Base-by-base conservation (phyloP, 35 echinoderm and acorn worm genomes). In the Chiridota heheva region DNA sequence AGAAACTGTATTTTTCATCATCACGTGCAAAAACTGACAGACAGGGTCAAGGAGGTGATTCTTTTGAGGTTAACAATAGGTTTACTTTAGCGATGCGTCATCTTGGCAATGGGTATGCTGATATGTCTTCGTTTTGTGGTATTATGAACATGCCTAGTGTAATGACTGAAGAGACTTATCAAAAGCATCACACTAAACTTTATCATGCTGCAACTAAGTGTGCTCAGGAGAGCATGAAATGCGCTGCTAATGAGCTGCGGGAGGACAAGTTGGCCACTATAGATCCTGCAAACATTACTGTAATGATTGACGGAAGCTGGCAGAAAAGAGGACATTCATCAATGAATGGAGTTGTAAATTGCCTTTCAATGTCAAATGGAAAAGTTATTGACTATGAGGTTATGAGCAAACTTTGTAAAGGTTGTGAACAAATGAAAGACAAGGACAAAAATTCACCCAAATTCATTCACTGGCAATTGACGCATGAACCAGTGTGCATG, bases 281-380 rank as follows among this genome's bases (percentile, higher is more conserved):
- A 3, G 27, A 33, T 4, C 20, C 2, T 64, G 65, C n/a, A 26
- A 18, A 35, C 40, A 18, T 17, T n/a, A n/a, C 3, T 4, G 36
- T n/a, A 4, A 18, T 37, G 7, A 4, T 39, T 4, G 65, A 60
- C 32, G 58, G 4, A 60, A 60, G n/a, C 4, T 60, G 29, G 66
- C 38, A 36, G 32, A 8, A 16, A 7, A 4, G 6, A 4, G 44
- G 5, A 18, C 45, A 58, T 28, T 5, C 44, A 18, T 22, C 43
- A 5, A 34, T 56, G 30, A 51, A 78, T 58, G 74, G 74, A 1
- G 46, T 78, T 20, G 47, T 78, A 3, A 78, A 45, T 60, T 51
- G 42, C n/a, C 55, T 78, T 58, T 78, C 47, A 28, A 51, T 58
- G 29, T 45, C 55, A 7, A 80, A 33, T 80, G 76, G 76, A 12